Conservation (phyloP, 2,888 invertebrate species). For the Sthenelais limicola region DNA sequence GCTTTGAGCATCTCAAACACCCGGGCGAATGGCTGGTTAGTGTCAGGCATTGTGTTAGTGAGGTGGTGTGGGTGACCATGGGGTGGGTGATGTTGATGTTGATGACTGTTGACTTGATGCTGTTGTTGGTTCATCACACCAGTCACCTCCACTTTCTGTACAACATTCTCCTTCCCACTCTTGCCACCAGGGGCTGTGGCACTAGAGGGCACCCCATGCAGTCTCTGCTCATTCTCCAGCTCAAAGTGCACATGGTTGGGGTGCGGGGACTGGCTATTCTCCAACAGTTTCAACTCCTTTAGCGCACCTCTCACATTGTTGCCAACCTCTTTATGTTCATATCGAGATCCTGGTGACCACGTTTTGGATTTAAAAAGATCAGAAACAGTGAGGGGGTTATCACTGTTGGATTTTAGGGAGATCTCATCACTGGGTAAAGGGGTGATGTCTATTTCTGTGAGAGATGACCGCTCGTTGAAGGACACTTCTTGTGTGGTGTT, state of each 20-base stretch:
- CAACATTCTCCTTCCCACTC: constrained; percentile 29
- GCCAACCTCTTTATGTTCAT: neutral
- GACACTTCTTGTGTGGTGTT: constrained; percentile 11
- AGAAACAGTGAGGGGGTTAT: constrained; percentile 36
- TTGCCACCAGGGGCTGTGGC: constrained; percentile 1
- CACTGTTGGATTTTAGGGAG: constrained; percentile 1
- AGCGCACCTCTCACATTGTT: constrained; percentile 22
- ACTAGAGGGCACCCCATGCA: neutral
- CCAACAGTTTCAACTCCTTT: constrained; percentile 20
- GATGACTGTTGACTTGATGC: neutral
- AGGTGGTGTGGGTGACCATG: too few species aligned
- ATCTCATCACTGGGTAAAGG: constrained; percentile 42
- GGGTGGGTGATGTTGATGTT: neutral
- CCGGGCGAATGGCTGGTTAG: constrained; percentile 21
- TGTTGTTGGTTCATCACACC: neutral
- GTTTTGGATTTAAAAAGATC: constrained; percentile 38
- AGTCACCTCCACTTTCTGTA: neutral
- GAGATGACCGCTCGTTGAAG: neutral
- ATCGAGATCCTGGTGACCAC: constrained; percentile 9
- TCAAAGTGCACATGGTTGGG: constrained; percentile 8
- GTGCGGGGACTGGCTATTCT: constrained; percentile 8
- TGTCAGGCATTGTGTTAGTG: neutral
- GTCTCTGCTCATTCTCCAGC: neutral
- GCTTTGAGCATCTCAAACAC: constrained; percentile 28
- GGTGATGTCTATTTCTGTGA: constrained; percentile 43